A percentile compares a stretch with the other conserved stretches of the same genome.
These are phyloP conservation scores for Sapajus apella DNA, from an alignment of 2,113 vertebrate genomes.

Conservation along the genomic window DNA sequence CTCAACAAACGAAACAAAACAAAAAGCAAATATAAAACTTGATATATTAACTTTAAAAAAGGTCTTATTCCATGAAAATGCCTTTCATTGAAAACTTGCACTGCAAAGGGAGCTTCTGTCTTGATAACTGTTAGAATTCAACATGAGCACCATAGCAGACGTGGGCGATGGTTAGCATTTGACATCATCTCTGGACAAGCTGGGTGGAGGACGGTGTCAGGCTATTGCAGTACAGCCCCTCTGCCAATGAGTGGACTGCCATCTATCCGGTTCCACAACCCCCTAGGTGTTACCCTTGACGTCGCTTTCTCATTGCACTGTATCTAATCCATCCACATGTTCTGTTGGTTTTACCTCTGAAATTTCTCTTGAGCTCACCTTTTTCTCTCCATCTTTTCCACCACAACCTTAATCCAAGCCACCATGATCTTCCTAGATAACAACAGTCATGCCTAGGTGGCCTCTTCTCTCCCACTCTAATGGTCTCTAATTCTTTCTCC, in stretches of 20 bases:
- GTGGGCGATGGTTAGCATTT: background rate
- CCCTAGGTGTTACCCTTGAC: background rate
- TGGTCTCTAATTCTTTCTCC: background rate
- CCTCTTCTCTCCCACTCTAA: background rate
- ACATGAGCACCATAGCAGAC: background rate
- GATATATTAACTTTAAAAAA: background rate
- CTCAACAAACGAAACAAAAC: too few species aligned
- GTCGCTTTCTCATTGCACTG: background rate
- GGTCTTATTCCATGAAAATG: background rate
- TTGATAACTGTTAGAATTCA: background rate
- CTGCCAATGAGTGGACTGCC: too few species aligned
- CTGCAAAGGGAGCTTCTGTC: background rate
- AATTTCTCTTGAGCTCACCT: background rate
- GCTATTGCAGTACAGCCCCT: background rate
- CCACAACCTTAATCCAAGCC: background rate
- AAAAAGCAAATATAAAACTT: background rate
- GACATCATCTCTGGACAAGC: background rate
- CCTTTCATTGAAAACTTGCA: conserved; percentile 4
- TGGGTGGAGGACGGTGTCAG: background rate
- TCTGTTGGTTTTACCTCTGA: background rate
- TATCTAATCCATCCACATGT: background rate
- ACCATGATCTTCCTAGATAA: background rate
- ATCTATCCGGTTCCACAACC: background rate
- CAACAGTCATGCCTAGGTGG: background rate
- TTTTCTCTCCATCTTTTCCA: background rate